These are phyloP conservation scores for Mnemiopsis leidyi DNA, from an alignment of 37 sponge, comb jelly and placozoan genomes.

Conservation along the genomic window DNA sequence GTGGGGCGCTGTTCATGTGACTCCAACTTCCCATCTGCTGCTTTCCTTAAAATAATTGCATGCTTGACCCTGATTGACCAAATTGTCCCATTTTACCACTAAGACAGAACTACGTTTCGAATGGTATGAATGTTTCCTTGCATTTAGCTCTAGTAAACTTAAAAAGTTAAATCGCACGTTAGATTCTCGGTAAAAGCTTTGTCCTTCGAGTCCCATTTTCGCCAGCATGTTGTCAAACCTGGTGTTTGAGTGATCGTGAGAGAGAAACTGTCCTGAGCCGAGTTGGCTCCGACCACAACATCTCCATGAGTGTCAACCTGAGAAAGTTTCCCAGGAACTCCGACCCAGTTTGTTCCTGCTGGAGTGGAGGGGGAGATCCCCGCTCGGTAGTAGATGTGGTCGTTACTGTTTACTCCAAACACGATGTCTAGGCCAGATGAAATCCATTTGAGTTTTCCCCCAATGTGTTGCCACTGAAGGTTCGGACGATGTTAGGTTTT, in stretches of 20 bases:
- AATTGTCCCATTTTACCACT: too few species aligned
- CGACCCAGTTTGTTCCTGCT: background rate
- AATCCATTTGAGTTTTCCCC: background rate
- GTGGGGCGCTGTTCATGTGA: background rate
- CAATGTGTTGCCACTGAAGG: background rate
- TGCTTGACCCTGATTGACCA: too few species aligned
- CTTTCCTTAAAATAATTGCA: background rate
- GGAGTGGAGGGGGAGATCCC: background rate
- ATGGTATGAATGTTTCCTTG: too few species aligned
- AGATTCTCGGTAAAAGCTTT: too few species aligned
- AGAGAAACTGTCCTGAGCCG: background rate
- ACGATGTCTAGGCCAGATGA: background rate
- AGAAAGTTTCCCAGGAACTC: background rate
- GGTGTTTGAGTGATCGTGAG: background rate
- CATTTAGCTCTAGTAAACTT: too few species aligned
- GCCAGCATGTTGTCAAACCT: too few species aligned
- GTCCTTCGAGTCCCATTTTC: too few species aligned
- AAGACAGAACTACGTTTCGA: too few species aligned
- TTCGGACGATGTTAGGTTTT: too few species aligned
- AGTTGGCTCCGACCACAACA: background rate
- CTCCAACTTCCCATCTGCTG: background rate
- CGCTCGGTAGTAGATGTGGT: background rate
- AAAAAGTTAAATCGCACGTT: too few species aligned
- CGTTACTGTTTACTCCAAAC: background rate
- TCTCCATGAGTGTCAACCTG: background rate